Evolutionary conservation across 2,888 invertebrate genomes (phyloP), one percentile per base, ranked within the genome.

Genomic region (Phytoseiulus persimilis): DNA sequence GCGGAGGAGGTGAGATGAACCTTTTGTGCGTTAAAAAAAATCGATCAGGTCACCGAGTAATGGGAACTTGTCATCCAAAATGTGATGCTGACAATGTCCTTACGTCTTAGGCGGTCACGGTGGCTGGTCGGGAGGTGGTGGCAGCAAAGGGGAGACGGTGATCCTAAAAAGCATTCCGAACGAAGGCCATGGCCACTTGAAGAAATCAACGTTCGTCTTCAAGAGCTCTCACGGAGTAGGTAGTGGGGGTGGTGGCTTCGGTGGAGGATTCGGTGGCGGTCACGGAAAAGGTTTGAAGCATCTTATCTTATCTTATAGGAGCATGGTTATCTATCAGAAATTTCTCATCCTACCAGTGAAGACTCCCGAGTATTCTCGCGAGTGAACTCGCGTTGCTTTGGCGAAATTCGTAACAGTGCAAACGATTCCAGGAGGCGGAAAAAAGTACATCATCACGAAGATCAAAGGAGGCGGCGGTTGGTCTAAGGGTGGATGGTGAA

Each of bases 161-260:
- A 45, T 87, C 9, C 87, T 87, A 39, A 33, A 45, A 33, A 39
- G 39, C 28, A 87, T 87, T 5, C 87, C 87, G 39, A 87, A 87
- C 18, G 39, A 32, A 32, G 87, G 87, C 5, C 33, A 87, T 5
- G 87, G 87, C 11, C 87, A 87, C n/a, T 5, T 87, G 32, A 87
- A 31, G 23, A 87, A 87, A 87, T 39, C 32, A 33, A 87, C 87
- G 6, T 87, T 87, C 87, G 87, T 87, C 28, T 87, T 87, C 87
- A 87, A 87, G 18, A 31, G 45, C 32, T 39, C 32, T 18, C 87
- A 87, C 33, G 87, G 87, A 6, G 87, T 33, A 32, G 87, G 87
- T 9, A 39, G 87, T 32, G 87, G 32, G 0, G 39, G 45, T 14
- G 87, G 87, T n/a, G 84, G 31, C 33, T 33, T n/a, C 45, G 32